Base-by-base conservation (phyloP, 1,140 invertebrate genomes). In the Leptopilina clavipes region DNA sequence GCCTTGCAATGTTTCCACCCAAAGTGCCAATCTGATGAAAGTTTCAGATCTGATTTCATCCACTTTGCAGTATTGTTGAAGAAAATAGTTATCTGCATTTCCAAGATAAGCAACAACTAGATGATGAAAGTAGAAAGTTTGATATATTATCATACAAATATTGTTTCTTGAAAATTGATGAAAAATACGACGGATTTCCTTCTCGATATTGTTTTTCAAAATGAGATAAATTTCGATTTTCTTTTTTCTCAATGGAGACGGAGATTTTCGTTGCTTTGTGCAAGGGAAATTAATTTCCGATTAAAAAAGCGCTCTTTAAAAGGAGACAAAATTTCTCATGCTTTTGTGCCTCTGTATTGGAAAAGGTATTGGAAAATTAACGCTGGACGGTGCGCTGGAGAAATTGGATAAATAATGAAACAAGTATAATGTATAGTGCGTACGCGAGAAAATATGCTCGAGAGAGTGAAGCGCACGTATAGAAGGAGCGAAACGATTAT, bases 341-440 rank as follows among this genome's bases (percentile, higher is more conserved):
- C 59, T 65, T 59, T 65, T 22, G 10, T 12, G 25, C 25, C 25
- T 31, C 5, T 31, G 5, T 5, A 31, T 65, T 7, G 59, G n/a
- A 12, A 31, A 65, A 31, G 18, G 18, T 65, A 65, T 65, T 31
- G 59, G 59, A 31, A 65, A 65, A 65, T 31, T 65, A 31, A 65
- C 22, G 22, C 14, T 31, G 14, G 22, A 5, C 59, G 12, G 59
- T n/a, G 3, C 14, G 22, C 22, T 31, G 31, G 59, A 31, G 59
- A 65, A 65, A 65, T 65, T 65, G 22, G 59, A 65, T 65, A 65
- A 65, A 65, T 65, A 65, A 65, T 65, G 59, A 65, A 65, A 65
- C 59, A 31, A 65, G 59, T 65, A 45, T 45, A 65, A 22, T 65
- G 59, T 31, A 31, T 65, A 65, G 59, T 65, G 59, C 59, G 59